A percentile compares a stretch with the other conserved stretches of the same genome.
These are phyloP conservation scores for Parnassius mnemosyne DNA, from an alignment of 2,888 invertebrate genomes.

Conservation along the genomic window DNA sequence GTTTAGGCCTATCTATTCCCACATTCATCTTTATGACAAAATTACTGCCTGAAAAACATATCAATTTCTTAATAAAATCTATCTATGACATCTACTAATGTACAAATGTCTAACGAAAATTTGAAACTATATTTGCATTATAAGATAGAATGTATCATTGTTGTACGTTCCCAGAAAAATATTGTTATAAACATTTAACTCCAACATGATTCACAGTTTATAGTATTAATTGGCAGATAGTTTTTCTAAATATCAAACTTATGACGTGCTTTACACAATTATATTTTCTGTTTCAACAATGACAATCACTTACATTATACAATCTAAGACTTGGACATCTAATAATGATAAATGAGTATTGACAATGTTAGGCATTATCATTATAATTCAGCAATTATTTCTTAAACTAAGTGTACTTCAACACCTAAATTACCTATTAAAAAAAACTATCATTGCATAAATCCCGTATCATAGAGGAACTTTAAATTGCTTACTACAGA, in stretches of 20 bases:
- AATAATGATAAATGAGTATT: conserved; percentile 71
- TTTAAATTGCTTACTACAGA: conserved; percentile 19
- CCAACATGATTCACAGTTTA: conserved; percentile 18
- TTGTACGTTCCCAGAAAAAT: too few relatives aligned
- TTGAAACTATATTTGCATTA: too few relatives aligned
- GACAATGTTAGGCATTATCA: conserved; percentile 65
- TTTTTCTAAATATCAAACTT: conserved; percentile 28
- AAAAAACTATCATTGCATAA: conserved; percentile 21
- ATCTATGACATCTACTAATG: too few relatives aligned
- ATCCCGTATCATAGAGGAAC: conserved; percentile 17
- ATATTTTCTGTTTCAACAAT: background rate
- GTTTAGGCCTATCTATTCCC: too few relatives aligned
- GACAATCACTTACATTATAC: conserved; percentile 8
- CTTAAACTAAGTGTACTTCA: conserved; percentile 66
- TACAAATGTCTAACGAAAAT: too few relatives aligned
- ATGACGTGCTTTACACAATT: conserved; percentile 5
- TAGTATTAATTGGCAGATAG: conserved; percentile 39
- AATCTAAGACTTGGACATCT: conserved; percentile 44
- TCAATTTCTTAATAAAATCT: too few relatives aligned
- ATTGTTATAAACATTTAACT: too few relatives aligned
- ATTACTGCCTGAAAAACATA: too few relatives aligned
- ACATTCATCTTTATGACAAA: too few relatives aligned
- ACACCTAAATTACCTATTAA: conserved; percentile 34
- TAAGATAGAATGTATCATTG: too few relatives aligned
- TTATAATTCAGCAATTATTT: conserved; percentile 60